phyloP scores from a whole-genome alignment of 2,797 vertebrate species.

The Psittacula derbiana region DNA sequence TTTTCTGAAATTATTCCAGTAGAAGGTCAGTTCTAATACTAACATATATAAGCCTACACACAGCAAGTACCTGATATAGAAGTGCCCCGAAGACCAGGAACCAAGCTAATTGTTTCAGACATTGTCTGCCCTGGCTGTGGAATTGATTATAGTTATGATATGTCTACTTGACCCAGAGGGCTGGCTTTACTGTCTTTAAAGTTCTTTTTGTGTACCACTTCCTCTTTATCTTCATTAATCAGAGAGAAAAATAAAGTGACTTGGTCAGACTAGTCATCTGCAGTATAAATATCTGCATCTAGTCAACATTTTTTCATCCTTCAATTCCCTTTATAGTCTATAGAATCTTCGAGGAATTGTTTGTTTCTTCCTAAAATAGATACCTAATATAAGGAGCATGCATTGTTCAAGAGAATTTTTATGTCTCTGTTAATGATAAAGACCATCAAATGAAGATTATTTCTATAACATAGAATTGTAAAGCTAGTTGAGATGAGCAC shows the following conservation, averaged over 20 bases:
- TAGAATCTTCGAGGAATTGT: neutral
- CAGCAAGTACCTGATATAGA: neutral
- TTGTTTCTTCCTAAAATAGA: neutral
- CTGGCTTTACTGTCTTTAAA: neutral
- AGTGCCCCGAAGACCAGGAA: neutral
- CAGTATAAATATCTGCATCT: neutral
- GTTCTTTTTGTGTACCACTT: neutral
- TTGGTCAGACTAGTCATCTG: neutral
- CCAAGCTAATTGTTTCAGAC: neutral
- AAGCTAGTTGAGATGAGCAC: neutral
- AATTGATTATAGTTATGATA: neutral
- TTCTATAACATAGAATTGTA: neutral
- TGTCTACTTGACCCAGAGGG: neutral
- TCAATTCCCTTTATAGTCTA: neutral
- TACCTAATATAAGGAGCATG: neutral
- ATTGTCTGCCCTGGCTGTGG: neutral
- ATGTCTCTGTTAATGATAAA: neutral
- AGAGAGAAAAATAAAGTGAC: neutral
- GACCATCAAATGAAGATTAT: neutral
- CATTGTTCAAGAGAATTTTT: neutral
- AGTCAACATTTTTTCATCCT: neutral
- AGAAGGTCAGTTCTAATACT: neutral
- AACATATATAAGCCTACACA: neutral
- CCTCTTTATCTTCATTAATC: neutral
- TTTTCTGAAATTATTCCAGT: neutral